Percentiles rank a stretch among this genome's conserved stretches.
Conservation (phyloP, 2,113 vertebrate species). For the Daubentonia madagascariensis region DNA sequence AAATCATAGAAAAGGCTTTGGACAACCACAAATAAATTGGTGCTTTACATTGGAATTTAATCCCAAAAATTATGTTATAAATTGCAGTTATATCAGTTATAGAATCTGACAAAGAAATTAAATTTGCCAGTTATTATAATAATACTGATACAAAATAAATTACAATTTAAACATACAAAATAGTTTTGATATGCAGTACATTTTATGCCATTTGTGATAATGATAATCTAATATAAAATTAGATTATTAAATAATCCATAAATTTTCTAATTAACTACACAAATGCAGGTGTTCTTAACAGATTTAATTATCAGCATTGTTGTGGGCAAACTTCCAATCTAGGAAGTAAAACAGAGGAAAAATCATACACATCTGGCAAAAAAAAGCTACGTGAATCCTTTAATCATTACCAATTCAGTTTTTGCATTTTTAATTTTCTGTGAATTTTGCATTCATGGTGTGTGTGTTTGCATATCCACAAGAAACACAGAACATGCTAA, state of each 20-base stretch:
- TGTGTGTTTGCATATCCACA: neutral
- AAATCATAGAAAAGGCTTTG: neutral
- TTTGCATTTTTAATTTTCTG: neutral
- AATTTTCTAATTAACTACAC: neutral
- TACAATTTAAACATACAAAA: neutral
- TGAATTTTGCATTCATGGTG: neutral
- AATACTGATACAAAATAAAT: neutral
- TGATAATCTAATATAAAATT: neutral
- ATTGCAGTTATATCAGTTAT: neutral
- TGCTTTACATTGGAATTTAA: neutral
- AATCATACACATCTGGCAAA: neutral
- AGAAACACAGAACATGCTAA: neutral
- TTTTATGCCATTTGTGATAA: neutral
- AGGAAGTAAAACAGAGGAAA: neutral
- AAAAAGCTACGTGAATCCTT: neutral
- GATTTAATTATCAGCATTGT: neutral
- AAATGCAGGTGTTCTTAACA: conserved; percentile 8
- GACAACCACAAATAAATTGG: neutral
- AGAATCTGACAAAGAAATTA: neutral
- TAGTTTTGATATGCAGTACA: neutral
- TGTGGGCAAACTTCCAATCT: neutral
- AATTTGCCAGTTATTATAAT: neutral
- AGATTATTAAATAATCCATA: conserved; percentile 1
- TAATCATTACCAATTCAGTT: neutral
- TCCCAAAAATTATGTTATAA: neutral